A percentile compares a stretch with the other conserved stretches of the same genome.
phyloP scores from a whole-genome alignment of 2,113 vertebrate species.

The Salvelinus sp. region DNA sequence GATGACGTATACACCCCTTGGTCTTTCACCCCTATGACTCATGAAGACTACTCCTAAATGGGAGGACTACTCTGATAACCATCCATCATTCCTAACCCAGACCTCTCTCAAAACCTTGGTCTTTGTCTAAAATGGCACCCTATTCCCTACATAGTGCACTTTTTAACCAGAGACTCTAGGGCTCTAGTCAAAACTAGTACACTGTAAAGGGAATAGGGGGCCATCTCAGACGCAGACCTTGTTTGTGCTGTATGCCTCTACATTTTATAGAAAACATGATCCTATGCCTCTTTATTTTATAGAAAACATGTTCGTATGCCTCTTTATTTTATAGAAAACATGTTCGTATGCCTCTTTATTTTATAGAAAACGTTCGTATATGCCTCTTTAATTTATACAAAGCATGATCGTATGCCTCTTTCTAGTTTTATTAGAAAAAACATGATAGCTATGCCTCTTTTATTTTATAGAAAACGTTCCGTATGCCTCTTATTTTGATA shows the following conservation, averaged over 20 bases:
- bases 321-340: no score
- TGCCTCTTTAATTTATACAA: no score
- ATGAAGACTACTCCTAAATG: not conserved
- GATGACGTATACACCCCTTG: not conserved
- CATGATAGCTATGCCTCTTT: no score
- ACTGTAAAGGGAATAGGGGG: no score
- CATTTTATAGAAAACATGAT: not conserved
- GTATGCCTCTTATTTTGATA: no score
- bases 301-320: not conserved
- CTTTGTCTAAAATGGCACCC: no score
- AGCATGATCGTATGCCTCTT: not conserved
- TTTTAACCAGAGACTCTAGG: no score
- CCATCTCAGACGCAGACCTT: no score
- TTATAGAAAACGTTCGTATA: not conserved
- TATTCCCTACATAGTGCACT: no score
- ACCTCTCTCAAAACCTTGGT: no score
- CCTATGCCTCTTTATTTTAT: not conserved
- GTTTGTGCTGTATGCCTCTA: not conserved
- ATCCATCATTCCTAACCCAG: not conserved
- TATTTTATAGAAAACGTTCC: no score
- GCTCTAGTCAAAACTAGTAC: not conserved
- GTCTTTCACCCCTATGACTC: not conserved
- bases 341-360: not conserved
- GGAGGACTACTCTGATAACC: not conserved
- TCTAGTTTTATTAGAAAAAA: no score